Conservation (phyloP, 2,113 vertebrate genomes). For the Falcunculus frontatus region DNA sequence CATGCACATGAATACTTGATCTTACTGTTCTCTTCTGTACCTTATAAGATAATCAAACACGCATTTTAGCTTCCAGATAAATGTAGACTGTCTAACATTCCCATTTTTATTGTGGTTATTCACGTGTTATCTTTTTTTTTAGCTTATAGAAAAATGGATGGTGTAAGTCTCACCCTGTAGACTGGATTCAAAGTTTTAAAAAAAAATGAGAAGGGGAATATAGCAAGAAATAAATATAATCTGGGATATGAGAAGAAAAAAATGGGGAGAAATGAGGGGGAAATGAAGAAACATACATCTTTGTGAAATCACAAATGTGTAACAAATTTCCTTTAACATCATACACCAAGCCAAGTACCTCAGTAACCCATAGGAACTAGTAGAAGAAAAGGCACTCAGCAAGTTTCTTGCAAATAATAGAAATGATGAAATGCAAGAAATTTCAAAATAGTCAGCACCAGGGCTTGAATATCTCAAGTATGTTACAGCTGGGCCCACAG, state of each 20-base stretch:
- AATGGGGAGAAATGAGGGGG: neutral
- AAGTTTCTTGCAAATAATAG: neutral
- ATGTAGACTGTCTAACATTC: neutral
- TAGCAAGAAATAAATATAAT: neutral
- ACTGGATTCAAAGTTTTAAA: neutral
- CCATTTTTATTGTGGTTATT: neutral
- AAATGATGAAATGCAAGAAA: neutral
- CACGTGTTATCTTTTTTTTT: neutral
- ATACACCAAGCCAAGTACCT: neutral
- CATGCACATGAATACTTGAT: neutral
- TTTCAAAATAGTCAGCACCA: neutral
- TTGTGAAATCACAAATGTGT: neutral
- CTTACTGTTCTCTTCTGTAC: neutral
- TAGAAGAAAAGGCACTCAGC: neutral
- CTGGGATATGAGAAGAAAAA: neutral
- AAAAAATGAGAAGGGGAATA: neutral
- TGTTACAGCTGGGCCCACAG: neutral
- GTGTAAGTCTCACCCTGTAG: neutral
- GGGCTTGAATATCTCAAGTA: neutral
- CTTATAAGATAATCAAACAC: neutral
- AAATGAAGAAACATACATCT: neutral
- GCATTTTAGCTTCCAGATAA: neutral
- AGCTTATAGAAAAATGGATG: neutral
- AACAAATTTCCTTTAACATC: neutral
- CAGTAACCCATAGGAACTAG: neutral